Evolutionary conservation across 1,140 invertebrate species (phyloP).

Genomic region (Meteorus sp.): DNA sequence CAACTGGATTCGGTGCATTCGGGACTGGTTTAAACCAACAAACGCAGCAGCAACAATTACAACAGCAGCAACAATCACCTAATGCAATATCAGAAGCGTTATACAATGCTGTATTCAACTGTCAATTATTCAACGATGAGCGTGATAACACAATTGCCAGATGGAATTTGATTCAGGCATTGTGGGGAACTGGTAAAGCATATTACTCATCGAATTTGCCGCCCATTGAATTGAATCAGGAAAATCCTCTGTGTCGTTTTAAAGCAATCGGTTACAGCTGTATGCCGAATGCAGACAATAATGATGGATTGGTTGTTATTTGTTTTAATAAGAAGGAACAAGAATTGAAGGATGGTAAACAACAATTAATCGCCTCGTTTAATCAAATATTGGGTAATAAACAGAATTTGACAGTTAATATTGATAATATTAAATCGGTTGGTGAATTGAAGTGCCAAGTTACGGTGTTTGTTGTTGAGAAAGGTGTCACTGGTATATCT

Average conservation of each 20-base stretch:
- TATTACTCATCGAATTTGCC: conserved; percentile 75
- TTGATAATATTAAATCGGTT: conserved; percentile 75
- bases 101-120: conserved; percentile 78
- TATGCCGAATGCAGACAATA: conserved; percentile 80
- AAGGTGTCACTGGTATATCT: conserved; percentile 66
- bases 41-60: conserved; percentile 63
- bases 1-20: conserved; percentile 25
- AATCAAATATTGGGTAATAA: conserved; percentile 76
- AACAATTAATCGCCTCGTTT: conserved; percentile 71
- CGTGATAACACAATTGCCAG: conserved; percentile 87
- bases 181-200: conserved; percentile 86
- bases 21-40: conserved; percentile 34
- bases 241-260: conserved; percentile 89
- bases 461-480: conserved; percentile 78
- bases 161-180: conserved; percentile 92
- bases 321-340: conserved; percentile 79
- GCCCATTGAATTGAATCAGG: conserved; percentile 80
- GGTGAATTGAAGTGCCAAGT: conserved; percentile 79
- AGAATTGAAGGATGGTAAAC: conserved; percentile 75
- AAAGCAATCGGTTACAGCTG: conserved; percentile 90
- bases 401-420: conserved; percentile 76
- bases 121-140: conserved; percentile 89
- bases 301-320: conserved; percentile 83
- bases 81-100: conserved; percentile 70
- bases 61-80: conserved; percentile 62